phyloP scores from a whole-genome alignment of 2,888 invertebrate species.

The Erebia aethiops region DNA sequence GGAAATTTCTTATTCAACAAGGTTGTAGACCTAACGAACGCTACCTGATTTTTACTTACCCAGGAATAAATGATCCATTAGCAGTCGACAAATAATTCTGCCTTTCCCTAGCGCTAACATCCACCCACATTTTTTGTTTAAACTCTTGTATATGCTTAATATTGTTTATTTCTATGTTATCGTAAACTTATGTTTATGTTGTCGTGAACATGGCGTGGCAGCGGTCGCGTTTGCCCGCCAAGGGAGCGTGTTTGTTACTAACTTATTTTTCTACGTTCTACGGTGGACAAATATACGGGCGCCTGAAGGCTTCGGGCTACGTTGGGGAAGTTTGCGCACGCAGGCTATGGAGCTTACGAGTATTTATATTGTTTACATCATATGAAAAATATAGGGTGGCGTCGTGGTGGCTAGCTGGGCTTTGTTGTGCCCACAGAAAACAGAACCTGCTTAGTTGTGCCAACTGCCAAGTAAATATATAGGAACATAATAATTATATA shows the following conservation, averaged over 20 bases:
- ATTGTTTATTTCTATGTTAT: conserved; percentile 43
- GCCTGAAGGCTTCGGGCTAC: conserved; percentile 31
- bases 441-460: too few relatives aligned
- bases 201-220: conserved; percentile 38
- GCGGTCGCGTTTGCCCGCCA: conserved; percentile 60
- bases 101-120: conserved; percentile 83
- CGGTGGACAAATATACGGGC: conserved; percentile 32
- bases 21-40: background rate
- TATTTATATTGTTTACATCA: background rate
- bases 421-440: background rate
- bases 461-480: too few relatives aligned
- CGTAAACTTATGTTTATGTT: conserved; percentile 35
- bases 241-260: conserved; percentile 62
- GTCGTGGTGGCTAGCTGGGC: background rate
- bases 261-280: conserved; percentile 8
- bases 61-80: conserved; percentile 85
- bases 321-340: conserved; percentile 45
- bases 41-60: conserved; percentile 72
- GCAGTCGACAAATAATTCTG: conserved; percentile 83
- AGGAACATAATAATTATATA: too few relatives aligned
- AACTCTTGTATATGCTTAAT: conserved; percentile 30
- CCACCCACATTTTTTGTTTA: conserved; percentile 81
- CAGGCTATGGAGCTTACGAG: conserved; percentile 31
- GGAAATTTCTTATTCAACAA: background rate
- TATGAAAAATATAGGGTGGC: background rate